A percentile compares a stretch with the other conserved stretches of the same genome.
These are phyloP conservation scores for Tamandua tetradactyla DNA, from an alignment of 2,797 vertebrate genomes.

Conservation along the genomic window DNA sequence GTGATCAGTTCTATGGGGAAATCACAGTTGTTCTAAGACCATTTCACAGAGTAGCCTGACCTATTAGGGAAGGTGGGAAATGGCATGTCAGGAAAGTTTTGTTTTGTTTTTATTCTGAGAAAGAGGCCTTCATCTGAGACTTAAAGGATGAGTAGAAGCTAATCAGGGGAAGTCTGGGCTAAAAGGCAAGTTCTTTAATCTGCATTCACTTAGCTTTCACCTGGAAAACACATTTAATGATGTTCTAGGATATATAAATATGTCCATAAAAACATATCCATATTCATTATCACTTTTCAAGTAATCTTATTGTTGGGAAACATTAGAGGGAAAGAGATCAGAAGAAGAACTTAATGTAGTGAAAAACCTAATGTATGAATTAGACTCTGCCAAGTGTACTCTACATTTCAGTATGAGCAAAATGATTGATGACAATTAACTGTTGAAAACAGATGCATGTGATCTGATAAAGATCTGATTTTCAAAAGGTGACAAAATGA, in stretches of 20 bases:
- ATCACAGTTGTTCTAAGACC: neutral
- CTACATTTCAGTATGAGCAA: conserved; percentile 24
- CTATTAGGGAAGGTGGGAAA: neutral
- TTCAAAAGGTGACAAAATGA: conserved; percentile 45
- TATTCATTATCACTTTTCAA: neutral
- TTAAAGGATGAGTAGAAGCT: neutral
- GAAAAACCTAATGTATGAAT: conserved; percentile 11
- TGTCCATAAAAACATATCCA: neutral
- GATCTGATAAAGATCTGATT: conserved; percentile 23
- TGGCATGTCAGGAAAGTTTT: neutral
- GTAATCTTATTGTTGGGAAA: conserved; percentile 7
- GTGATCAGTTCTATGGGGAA: neutral
- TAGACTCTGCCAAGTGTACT: neutral
- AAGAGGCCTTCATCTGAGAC: conserved; percentile 16
- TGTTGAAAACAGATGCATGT: conserved; percentile 34
- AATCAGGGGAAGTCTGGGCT: neutral
- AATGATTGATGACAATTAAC: neutral
- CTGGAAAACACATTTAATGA: neutral
- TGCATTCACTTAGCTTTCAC: neutral
- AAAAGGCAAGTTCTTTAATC: neutral
- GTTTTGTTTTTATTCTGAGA: too few relatives aligned
- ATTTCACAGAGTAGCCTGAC: neutral
- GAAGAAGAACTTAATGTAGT: neutral
- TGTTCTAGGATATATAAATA: neutral
- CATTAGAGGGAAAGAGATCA: neutral